Percentiles rank a stretch among this genome's conserved stretches.
Conservation (phyloP, 92 coral and sea anemone species). For the Parazoanthus swiftii region DNA sequence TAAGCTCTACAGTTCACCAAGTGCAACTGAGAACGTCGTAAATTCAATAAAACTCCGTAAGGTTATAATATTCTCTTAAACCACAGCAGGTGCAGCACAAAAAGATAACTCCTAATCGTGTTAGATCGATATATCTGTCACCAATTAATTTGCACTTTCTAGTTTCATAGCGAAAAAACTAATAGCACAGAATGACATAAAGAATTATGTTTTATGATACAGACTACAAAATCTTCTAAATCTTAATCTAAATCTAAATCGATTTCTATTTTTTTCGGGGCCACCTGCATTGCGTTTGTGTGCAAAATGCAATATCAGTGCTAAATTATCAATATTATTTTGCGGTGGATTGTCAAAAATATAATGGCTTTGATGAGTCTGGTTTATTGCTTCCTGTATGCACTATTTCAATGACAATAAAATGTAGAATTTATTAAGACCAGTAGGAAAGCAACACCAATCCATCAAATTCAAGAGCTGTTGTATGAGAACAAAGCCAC, state of each 20-base stretch:
- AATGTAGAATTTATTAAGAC: conserved; percentile 3
- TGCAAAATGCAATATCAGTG: too few relatives aligned
- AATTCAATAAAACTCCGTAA: too few relatives aligned
- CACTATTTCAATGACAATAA: background rate
- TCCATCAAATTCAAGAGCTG: background rate
- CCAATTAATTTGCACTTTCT: background rate
- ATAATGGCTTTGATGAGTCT: background rate
- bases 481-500: background rate
- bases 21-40: too few relatives aligned
- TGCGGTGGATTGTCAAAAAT: background rate
- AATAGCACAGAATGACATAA: background rate
- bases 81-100: background rate
- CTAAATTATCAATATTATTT: background rate
- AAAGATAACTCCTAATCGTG: background rate
- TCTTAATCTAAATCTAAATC: background rate
- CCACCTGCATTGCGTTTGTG: background rate
- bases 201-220: background rate
- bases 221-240: background rate
- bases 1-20: too few relatives aligned
- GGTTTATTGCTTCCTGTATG: background rate
- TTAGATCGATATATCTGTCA: background rate
- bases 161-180: too few relatives aligned
- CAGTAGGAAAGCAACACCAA: background rate
- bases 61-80: too few relatives aligned
- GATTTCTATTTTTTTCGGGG: too few relatives aligned